A percentile compares a stretch with the other conserved stretches of the same genome.
Conservation (phyloP, 2,888 invertebrate genomes). For the Luffia ferchaultella region DNA sequence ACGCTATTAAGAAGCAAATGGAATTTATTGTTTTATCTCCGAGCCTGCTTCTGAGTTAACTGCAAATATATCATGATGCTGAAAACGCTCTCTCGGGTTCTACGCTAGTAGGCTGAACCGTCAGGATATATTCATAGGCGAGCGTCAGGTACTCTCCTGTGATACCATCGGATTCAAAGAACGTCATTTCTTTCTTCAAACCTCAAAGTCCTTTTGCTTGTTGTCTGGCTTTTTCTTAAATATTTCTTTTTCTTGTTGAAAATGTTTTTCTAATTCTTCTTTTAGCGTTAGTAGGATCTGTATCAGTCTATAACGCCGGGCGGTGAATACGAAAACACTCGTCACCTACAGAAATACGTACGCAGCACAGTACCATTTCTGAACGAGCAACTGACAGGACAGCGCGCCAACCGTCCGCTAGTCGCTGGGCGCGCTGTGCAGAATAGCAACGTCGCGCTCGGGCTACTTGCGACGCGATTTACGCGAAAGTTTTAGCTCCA, state of each 20-base stretch:
- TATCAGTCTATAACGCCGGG: not conserved
- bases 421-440: no score
- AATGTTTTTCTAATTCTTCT: no score
- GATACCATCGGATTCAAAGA: conserved; percentile 3
- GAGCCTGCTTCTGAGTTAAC: conserved; percentile 11
- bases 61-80: conserved; percentile 5
- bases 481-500: no score
- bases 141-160: conserved; percentile 2
- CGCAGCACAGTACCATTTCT: not conserved
- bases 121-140: conserved; percentile 12
- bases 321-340: conserved; percentile 7
- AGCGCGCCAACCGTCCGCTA: no score
- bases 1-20: conserved; percentile 5
- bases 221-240: no score
- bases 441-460: no score
- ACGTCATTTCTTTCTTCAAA: not conserved
- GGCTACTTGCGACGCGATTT: no score
- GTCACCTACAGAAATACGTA: conserved; percentile 1
- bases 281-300: no score
- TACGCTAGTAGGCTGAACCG: conserved; percentile 4
- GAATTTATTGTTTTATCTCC: conserved; percentile 10
- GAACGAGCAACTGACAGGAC: not conserved
- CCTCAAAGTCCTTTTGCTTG: not conserved
- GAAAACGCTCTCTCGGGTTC: conserved; percentile 9
- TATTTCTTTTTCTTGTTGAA: no score